These are phyloP conservation scores for Tenrec ecaudatus DNA, from an alignment of 2,113 vertebrate species.

Conservation along the genomic window DNA sequence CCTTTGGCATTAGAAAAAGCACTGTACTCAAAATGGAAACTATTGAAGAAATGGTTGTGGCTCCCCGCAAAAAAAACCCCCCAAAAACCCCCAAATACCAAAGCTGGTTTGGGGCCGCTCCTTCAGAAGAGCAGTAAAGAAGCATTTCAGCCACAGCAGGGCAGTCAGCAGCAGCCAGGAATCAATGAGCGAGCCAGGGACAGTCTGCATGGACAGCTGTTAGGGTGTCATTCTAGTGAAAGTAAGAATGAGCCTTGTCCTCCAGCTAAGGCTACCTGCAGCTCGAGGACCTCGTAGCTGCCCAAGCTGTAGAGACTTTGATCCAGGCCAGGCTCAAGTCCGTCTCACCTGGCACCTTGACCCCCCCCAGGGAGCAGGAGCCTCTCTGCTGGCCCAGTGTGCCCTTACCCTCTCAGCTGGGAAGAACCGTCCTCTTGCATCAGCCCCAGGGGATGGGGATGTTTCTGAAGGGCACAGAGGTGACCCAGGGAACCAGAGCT, in stretches of 20 bases:
- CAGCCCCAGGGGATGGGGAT: background rate
- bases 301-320: fast-evolving
- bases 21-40: background rate
- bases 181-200: background rate
- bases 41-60: background rate
- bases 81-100: background rate
- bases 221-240: background rate
- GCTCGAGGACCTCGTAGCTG: background rate
- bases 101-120: background rate
- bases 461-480: background rate
- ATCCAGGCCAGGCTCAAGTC: background rate
- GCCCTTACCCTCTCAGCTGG: background rate
- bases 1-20: background rate
- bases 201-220: background rate
- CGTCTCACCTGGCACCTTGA: too few species aligned
- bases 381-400: too few species aligned
- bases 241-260: background rate
- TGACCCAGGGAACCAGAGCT: background rate
- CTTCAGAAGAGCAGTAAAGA: background rate
- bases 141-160: background rate
- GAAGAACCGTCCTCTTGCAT: background rate
- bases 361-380: too few species aligned
- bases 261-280: background rate
- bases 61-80: too few species aligned
- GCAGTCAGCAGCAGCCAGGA: background rate